Evolutionary conservation across 2,113 vertebrate species (phyloP), one percentile per base, ranked within the genome.

Genomic region (Hepsetus odoe): DNA sequence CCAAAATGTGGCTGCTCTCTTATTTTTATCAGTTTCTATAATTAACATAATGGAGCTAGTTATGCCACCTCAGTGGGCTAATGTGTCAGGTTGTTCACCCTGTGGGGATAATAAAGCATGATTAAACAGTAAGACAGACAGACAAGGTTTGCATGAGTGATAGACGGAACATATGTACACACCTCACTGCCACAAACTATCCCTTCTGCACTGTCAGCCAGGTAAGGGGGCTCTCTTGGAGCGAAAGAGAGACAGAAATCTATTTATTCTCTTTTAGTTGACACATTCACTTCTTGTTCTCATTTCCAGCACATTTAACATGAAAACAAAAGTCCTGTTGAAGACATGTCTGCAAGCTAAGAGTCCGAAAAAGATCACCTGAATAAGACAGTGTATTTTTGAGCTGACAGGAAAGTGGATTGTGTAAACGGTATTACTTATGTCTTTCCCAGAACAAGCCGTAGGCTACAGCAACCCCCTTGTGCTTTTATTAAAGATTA

Each of bases 11-110:
- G 59, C 77, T 72, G 83, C 68, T 79, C 35, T 14, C 76, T 81
- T 83, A 79, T 82, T 84, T 79, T 72, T 85, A 86, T 73, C 71
- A 61, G 76, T 44, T 81, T 53, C 67, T 85, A 74, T 82, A 77
- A 82, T 83, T 83, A 88, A 85, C 10, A 42, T 82, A 82, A 86
- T 85, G 84, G 82, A 86, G 84, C 86, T 74, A 75, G 10, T 62
- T 81, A 77, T 83, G 80, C 70, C 74, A 72, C 20, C 59, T 76
- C 75, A 78, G 72, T 80, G 73, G 74, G 72, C 58, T 55, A 76
- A 82, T 83, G 79, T 85, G 74, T 85, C 81, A 68, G 70, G 72
- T 66, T 38, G 33, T 49, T 62, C 56, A 38, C 55, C 28, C 38
- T 46, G 61, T 28, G 44, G 1, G 32, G 49, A 33, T n/a, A 81